Evolutionary conservation across 2,797 vertebrate genomes (phyloP).

Genomic region (Xenopus petersii): DNA sequence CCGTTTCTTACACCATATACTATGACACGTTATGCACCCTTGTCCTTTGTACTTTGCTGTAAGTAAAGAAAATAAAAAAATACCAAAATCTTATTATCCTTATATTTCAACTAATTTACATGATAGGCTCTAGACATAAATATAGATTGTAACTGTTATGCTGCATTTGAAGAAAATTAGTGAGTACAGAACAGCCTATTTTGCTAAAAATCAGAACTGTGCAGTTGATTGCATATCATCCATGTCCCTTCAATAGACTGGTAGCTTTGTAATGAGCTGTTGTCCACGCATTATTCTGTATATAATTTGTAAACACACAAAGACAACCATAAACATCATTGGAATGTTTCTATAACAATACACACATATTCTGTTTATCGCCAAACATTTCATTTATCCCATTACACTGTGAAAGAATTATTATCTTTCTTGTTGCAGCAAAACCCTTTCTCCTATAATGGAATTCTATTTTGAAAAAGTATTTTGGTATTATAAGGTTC

Average conservation of each 20-base stretch:
- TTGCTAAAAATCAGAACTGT: conserved; percentile 8
- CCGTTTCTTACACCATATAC: too few relatives aligned
- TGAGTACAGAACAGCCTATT: conserved; percentile 10
- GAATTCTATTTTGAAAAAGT: conserved; percentile 71
- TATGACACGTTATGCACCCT: too few relatives aligned
- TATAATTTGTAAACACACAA: conserved; percentile 40
- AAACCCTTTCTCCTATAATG: conserved; percentile 68
- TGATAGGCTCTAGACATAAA: too few relatives aligned
- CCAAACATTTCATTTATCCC: conserved; percentile 69
- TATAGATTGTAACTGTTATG: not conserved
- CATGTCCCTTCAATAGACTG: conserved; percentile 29
- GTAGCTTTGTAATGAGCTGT: conserved; percentile 39
- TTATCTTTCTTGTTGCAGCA: conserved; percentile 66
- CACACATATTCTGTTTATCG: conserved; percentile 70
- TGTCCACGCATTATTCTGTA: conserved; percentile 30
- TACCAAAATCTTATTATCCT: too few relatives aligned
- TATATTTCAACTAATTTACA: too few relatives aligned
- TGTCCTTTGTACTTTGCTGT: too few relatives aligned
- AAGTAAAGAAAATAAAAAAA: too few relatives aligned
- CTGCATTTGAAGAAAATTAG: conserved; percentile 32
- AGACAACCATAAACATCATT: conserved; percentile 47
- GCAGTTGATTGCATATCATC: conserved; percentile 33
- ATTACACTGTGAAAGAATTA: conserved; percentile 67
- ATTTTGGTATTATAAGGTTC: conserved; percentile 75
- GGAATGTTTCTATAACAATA: conserved; percentile 46